These are phyloP conservation scores for Pygmarrhopalites habei DNA, from an alignment of 1,140 invertebrate species.

Conservation along the genomic window DNA sequence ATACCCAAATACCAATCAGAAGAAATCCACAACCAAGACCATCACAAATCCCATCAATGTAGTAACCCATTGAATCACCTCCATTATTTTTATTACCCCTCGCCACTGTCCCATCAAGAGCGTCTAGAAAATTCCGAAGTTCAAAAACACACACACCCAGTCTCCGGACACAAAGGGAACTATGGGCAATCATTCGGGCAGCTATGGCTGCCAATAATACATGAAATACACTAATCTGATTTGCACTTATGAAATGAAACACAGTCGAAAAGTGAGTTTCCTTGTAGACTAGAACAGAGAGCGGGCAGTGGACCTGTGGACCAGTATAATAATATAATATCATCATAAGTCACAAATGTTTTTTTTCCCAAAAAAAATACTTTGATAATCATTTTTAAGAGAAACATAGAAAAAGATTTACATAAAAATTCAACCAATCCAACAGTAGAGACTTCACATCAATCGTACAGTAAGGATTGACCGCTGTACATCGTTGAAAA, in stretches of 20 bases:
- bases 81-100: conserved; percentile 51
- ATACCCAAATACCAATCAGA: conserved; percentile 56
- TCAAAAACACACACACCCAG: conserved; percentile 65
- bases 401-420: no score
- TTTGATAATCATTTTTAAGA: no score
- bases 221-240: conserved; percentile 67
- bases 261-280: not conserved
- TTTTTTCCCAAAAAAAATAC: no score
- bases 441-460: conserved; percentile 66
- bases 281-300: conserved; percentile 2
- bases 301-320: conserved; percentile 65
- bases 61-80: conserved; percentile 51
- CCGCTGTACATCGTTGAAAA: conserved; percentile 49
- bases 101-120: conserved; percentile 70
- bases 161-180: conserved; percentile 57
- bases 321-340: no score
- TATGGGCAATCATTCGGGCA: conserved; percentile 60
- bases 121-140: conserved; percentile 66
- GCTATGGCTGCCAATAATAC: conserved; percentile 61
- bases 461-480: conserved; percentile 63
- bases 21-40: conserved; percentile 61
- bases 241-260: conserved; percentile 59
- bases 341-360: no score
- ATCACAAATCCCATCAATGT: conserved; percentile 66
- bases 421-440: conserved; percentile 67